Conservation (phyloP, 2,888 invertebrate genomes). For the Trissolcus japonicus region DNA sequence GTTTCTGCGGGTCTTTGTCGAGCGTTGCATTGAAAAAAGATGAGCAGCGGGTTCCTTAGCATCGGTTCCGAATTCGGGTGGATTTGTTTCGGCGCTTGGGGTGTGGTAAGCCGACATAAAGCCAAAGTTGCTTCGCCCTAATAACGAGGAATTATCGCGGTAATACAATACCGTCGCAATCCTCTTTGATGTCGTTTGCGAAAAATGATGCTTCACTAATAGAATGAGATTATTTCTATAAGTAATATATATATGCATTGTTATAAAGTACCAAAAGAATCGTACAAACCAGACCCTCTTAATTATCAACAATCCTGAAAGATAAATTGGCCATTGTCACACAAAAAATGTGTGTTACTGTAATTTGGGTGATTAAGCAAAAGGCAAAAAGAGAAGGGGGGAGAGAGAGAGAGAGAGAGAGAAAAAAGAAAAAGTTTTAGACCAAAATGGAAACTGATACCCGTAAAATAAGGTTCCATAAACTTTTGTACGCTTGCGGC, state of each 20-base stretch:
- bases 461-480: no score
- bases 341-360: background rate
- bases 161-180: conserved; percentile 72
- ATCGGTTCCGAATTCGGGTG: conserved; percentile 73
- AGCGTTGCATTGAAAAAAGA: conserved; percentile 44
- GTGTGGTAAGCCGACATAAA: conserved; percentile 76
- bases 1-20: conserved; percentile 63
- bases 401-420: no score
- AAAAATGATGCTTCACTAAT: conserved; percentile 74
- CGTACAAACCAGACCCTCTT: conserved; percentile 43
- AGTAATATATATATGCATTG: conserved; percentile 48
- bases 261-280: conserved; percentile 27
- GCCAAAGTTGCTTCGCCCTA: conserved; percentile 69
- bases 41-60: conserved; percentile 68
- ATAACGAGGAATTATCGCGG: conserved; percentile 76
- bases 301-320: background rate
- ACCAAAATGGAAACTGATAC: no score
- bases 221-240: conserved; percentile 72
- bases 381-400: no score
- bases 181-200: conserved; percentile 74
- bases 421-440: no score
- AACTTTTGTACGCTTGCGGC: no score
- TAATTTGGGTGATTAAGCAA: background rate
- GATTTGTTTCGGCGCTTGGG: conserved; percentile 76
- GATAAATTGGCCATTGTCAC: conserved; percentile 10